phyloP scores from a whole-genome alignment of 2,113 vertebrate species.

The Corythaeola cristata region DNA sequence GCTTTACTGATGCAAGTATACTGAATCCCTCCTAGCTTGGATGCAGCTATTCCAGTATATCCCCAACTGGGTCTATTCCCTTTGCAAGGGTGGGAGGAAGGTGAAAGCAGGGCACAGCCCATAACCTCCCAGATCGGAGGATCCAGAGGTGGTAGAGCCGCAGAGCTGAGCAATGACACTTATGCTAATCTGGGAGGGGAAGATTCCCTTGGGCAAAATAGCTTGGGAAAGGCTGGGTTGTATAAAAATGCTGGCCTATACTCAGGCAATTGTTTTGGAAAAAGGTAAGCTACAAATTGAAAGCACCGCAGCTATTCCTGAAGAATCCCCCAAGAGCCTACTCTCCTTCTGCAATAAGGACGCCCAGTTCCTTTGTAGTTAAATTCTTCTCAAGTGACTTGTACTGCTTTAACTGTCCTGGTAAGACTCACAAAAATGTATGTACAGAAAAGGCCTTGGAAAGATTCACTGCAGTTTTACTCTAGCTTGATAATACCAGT shows the following conservation, averaged over 20 bases:
- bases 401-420: conserved; percentile 23
- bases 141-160: neutral
- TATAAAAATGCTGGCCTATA: neutral
- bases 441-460: neutral
- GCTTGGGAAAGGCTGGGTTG: neutral
- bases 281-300: conserved; percentile 20
- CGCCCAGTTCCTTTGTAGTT: neutral
- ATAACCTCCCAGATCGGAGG: neutral
- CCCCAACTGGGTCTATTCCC: neutral
- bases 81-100: neutral
- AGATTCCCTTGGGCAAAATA: conserved; percentile 21
- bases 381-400: conserved; percentile 65
- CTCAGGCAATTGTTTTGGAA: conserved; percentile 14
- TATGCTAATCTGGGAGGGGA: neutral
- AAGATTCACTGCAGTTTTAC: neutral
- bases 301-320: neutral
- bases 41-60: neutral
- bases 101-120: neutral
- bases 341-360: neutral
- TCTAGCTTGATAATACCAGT: neutral
- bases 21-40: neutral
- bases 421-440: conserved; percentile 7
- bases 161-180: neutral
- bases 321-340: neutral
- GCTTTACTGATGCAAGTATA: neutral